Conservation (phyloP, 2,797 vertebrate genomes). For the Rhinella marina region DNA sequence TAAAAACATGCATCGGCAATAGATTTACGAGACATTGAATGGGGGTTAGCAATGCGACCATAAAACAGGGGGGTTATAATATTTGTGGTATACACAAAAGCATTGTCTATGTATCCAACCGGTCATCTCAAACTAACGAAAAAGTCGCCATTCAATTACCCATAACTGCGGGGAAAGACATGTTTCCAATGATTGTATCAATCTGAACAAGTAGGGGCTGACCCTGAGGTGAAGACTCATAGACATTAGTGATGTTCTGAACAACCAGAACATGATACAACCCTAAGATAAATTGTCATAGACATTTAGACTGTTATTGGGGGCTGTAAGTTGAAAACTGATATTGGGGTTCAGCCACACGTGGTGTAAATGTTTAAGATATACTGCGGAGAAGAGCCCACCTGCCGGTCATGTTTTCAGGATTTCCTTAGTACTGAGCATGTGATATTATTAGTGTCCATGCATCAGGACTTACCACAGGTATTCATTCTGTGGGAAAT, state of each 20-base stretch:
- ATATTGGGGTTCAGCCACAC: no score
- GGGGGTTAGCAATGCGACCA: background rate
- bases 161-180: background rate
- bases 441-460: no score
- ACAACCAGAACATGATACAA: background rate
- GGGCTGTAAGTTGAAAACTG: no score
- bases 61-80: background rate
- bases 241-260: background rate
- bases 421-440: no score
- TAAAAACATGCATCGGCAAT: background rate
- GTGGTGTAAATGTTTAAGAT: no score
- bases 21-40: background rate
- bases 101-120: background rate
- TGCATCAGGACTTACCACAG: no score
- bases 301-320: no score
- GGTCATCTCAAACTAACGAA: background rate
- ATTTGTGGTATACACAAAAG: background rate
- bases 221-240: background rate
- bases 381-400: no score
- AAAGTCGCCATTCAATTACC: background rate
- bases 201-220: background rate
- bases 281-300: no score
- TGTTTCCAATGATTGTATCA: background rate
- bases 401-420: no score
- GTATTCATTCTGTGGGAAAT: no score